Percentiles rank a stretch among this genome's conserved stretches.
Conservation (phyloP, 2,888 invertebrate species). For the Thymelicus sylvestris region DNA sequence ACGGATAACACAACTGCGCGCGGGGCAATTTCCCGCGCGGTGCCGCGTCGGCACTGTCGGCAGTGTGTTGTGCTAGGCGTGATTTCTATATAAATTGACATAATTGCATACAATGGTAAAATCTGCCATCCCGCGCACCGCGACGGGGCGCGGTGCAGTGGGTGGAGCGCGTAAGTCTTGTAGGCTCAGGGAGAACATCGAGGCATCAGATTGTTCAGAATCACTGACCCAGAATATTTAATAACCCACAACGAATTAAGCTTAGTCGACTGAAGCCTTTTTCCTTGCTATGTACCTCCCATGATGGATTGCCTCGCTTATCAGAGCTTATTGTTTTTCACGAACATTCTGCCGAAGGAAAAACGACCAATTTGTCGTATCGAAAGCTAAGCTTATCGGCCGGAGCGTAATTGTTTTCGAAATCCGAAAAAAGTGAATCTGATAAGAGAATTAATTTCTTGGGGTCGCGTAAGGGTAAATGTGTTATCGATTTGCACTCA, state of each 20-base stretch:
- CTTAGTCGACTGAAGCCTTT: conserved; percentile 24
- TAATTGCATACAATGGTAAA: too few relatives aligned
- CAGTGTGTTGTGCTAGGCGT: too few relatives aligned
- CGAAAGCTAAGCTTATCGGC: conserved; percentile 51
- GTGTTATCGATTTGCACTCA: conserved; percentile 33
- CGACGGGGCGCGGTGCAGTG: too few relatives aligned
- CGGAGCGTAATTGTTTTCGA: conserved; percentile 59
- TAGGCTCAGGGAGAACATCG: neutral
- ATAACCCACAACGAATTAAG: conserved; percentile 34
- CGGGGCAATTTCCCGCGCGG: too few relatives aligned
- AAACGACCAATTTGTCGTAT: conserved; percentile 65
- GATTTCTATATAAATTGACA: too few relatives aligned
- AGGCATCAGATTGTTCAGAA: conserved; percentile 20
- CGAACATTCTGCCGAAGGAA: conserved; percentile 53
- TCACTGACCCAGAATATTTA: conserved; percentile 31
- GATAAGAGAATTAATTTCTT: conserved; percentile 53
- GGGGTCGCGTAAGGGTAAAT: conserved; percentile 33
- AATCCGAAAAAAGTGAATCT: conserved; percentile 52
- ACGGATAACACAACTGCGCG: too few relatives aligned
- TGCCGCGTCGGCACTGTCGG: too few relatives aligned
- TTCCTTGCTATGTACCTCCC: conserved; percentile 21
- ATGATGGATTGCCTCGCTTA: conserved; percentile 55
- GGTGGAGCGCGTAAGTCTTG: too few relatives aligned
- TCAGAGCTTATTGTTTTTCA: conserved; percentile 65
- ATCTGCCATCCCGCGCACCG: too few relatives aligned